Evolutionary conservation across 2,888 invertebrate species (phyloP), one percentile per base, ranked within the genome.

Genomic region (Gari tellinella): DNA sequence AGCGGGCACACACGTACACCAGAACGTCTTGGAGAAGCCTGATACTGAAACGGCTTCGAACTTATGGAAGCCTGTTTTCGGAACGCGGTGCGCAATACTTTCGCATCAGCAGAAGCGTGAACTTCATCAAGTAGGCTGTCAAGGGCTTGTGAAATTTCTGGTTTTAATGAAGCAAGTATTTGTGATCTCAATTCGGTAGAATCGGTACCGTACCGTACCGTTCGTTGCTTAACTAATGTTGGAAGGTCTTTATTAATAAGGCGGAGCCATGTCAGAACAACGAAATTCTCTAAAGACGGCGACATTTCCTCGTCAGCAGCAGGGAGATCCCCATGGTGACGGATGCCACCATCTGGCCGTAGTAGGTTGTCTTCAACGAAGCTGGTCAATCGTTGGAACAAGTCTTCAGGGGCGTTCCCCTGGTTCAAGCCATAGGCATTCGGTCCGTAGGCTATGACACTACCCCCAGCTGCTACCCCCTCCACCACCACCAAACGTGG

Each of bases 371-470:
- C 80, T 17, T 78, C 79, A 1, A 75, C 57, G 31, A 81, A 80
- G 48, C 55, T 62, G n/a, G 45, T 55, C 1, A 83, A 19, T 1
- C 79, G 43, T 46, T 83, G 83, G 49, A 48, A 81, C 2, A 82
- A 53, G 45, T 83, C 77, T 25, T 79, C 84, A 2, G 74, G 80
- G n/a, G n/a, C n/a, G n/a, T n/a, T n/a, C n/a, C n/a, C n/a, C n/a
- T n/a, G n/a, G n/a, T n/a, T n/a, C n/a, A n/a, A n/a, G n/a, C n/a
- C n/a, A n/a, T n/a, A n/a, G n/a, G n/a, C n/a, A n/a, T n/a, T n/a
- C n/a, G n/a, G n/a, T n/a, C n/a, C n/a, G n/a, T n/a, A n/a, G n/a
- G n/a, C n/a, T n/a, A n/a, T n/a, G n/a, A n/a, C n/a, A n/a, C n/a
- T n/a, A n/a, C n/a, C n/a, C n/a, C n/a, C n/a, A n/a, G n/a, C n/a